These are phyloP conservation scores for Tamandua tetradactyla DNA, from an alignment of 2,797 vertebrate genomes.

Conservation along the genomic window DNA sequence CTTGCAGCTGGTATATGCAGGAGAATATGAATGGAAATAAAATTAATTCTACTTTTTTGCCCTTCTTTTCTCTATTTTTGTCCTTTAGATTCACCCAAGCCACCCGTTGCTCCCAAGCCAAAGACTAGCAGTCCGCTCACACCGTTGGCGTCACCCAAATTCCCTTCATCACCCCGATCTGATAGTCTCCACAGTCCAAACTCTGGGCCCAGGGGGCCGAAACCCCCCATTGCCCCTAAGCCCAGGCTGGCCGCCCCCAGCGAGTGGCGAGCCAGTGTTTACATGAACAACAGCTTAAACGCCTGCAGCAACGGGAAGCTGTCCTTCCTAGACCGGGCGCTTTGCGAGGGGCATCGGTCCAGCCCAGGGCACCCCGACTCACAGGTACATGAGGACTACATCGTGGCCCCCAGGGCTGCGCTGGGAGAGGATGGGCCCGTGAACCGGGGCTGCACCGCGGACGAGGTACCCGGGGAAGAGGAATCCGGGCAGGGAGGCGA, in stretches of 20 bases:
- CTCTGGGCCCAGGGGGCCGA: slow-evolving; percentile 90
- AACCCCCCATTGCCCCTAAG: slow-evolving; percentile 93
- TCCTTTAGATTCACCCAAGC: slow-evolving; percentile 91
- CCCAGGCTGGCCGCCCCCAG: slow-evolving; percentile 87
- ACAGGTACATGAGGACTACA: slow-evolving; percentile 79
- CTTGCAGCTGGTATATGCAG: background rate
- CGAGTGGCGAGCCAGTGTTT: slow-evolving; percentile 83
- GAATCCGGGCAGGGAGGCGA: background rate
- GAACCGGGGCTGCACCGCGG: slow-evolving; percentile 44
- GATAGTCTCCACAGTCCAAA: slow-evolving; percentile 80
- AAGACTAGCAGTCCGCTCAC: slow-evolving; percentile 87
- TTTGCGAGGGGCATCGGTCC: slow-evolving; percentile 81
- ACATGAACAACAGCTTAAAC: slow-evolving; percentile 84
- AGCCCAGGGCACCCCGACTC: slow-evolving; percentile 75
- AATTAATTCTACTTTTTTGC: slow-evolving; percentile 66
- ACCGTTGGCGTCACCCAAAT: slow-evolving; percentile 82
- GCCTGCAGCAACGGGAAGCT: slow-evolving; percentile 89
- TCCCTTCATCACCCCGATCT: slow-evolving; percentile 87
- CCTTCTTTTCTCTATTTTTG: slow-evolving; percentile 85
- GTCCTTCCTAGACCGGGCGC: slow-evolving; percentile 84
- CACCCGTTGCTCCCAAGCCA: slow-evolving; percentile 92
- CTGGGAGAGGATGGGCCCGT: slow-evolving; percentile 61
- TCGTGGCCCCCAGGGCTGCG: slow-evolving; percentile 73
- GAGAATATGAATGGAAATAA: background rate
- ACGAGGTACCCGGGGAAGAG: slow-evolving; percentile 69